Evolutionary conservation across 2,797 vertebrate genomes (phyloP), one percentile per base, ranked within the genome.

Genomic region (Xenopus petersii): DNA sequence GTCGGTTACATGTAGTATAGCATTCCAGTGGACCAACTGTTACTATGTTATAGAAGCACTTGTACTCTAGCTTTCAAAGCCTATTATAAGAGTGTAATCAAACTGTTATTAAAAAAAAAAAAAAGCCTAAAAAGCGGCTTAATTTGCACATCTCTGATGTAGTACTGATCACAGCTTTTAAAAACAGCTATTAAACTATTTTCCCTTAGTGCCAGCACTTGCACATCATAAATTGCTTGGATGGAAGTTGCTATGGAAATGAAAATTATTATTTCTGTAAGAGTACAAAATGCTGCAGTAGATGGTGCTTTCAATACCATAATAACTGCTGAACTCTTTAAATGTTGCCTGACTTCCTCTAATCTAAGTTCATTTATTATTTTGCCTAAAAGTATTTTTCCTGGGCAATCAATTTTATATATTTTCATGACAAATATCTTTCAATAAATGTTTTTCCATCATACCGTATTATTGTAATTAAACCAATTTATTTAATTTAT

Each of bases 131-230:
- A 61, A 61, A 61, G 59, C 24, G 7, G 59, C 24, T 26, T 61
- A 9, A 61, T 61, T 26, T 61, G 17, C 59, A 61, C 17, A 61
- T 61, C 59, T 61, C 59, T 56, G 55, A 16, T 56, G 55, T 56
- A 56, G 55, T 56, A 56, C 55, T 56, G 15, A 56, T 56, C 15
- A 61, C 59, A 24, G 55, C 17, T 61, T 30, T 61, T 61, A 24
- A 61, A 59, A 61, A 61, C 59, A 61, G 59, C 59, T 30, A 61
- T 61, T 61, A 61, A 61, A 61, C 59, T 61, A 61, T 61, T 61
- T 61, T 61, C 24, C 59, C 17, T 61, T 61, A 61, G 17, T 61
- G 59, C 59, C 59, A 30, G 59, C 9, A 61, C 59, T 61, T 61
- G 59, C 17, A 61, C 59, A 61, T 61, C 59, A 61, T 61, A 61